phyloP scores from a whole-genome alignment of 2,888 invertebrate species.

The Eristalinus sepulchralis region DNA sequence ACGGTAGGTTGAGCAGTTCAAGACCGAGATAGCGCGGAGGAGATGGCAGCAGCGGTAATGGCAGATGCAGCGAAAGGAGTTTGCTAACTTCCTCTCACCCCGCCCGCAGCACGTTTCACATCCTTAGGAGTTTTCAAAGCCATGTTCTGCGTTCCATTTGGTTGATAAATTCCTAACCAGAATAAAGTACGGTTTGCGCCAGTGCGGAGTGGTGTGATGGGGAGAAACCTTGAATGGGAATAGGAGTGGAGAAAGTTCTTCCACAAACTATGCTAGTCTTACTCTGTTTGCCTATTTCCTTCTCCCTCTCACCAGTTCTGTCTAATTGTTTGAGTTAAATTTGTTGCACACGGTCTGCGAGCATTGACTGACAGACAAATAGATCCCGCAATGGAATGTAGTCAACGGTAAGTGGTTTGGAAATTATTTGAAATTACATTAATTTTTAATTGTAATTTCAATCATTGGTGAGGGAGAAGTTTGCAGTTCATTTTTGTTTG shows the following conservation, averaged over 20 bases:
- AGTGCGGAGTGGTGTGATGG: background rate
- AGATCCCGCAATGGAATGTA: background rate
- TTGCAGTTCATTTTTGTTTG: background rate
- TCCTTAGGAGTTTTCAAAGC: slow-evolving; percentile 56
- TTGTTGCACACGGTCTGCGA: slow-evolving; percentile 27
- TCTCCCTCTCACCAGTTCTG: slow-evolving; percentile 15
- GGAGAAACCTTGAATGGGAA: background rate
- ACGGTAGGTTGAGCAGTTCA: slow-evolving; percentile 24
- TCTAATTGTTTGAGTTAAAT: slow-evolving; percentile 59
- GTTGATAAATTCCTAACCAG: slow-evolving; percentile 49
- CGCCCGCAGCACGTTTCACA: slow-evolving; percentile 19
- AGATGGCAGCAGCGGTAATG: slow-evolving; percentile 27
- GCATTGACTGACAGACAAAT: slow-evolving; percentile 19
- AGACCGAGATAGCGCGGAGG: slow-evolving; percentile 12
- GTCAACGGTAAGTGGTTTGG: slow-evolving; percentile 23
- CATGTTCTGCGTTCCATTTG: slow-evolving; percentile 29
- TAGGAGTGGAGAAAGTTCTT: slow-evolving; percentile 42
- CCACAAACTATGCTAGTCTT: background rate
- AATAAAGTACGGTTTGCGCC: slow-evolving; percentile 60
- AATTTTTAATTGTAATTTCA: slow-evolving; percentile 43
- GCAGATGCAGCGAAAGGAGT: slow-evolving; percentile 46
- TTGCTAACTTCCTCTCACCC: slow-evolving; percentile 34
- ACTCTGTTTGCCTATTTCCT: background rate
- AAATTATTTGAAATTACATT: slow-evolving; percentile 42
- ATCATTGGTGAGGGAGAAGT: slow-evolving; percentile 18